Base-by-base conservation (phyloP, 2,113 vertebrate genomes). In the Triplophysa siluroides region DNA sequence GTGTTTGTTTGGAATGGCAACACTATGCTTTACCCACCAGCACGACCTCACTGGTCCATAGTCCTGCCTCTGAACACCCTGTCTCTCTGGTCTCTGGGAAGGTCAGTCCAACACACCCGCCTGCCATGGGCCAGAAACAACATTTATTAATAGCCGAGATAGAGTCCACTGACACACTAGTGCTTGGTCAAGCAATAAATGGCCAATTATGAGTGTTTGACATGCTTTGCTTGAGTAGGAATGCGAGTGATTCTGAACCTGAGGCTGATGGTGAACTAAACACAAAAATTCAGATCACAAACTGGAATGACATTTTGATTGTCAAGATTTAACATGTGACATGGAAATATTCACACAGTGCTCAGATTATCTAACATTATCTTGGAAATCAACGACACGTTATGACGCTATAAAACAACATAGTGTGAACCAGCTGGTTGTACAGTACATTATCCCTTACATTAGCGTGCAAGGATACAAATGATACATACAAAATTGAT, bases 141-240 rank as follows among this genome's bases (percentile, higher is more conserved):
- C 66, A 65, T 85, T 83, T 86, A 87, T 83, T 83, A 87, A 87
- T 83, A 83, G 83, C 47, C 62, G 2, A 24, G 29, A 19, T 38
- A 64, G 62, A 66, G 4, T 11, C 71, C 43, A 11, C 69, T 45
- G 43, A 78, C 58, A 52, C 23, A 52, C 79, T 26, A 61, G 64
- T 33, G 62, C 65, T 78, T 76, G 81, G 83, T 85, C 83, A 86
- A 81, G 80, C 78, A 66, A 74, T 85, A 85, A 87, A 83, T 81
- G 75, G 72, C 75, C 74, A 77, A 74, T 63, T 81, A 52, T 62
- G 82, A 82, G 68, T 77, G 78, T 80, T 73, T 77, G 69, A 79
- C 58, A 66, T 73, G 61, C 33, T 74, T 81, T 82, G 52, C 71
- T 70, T 56, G 56, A 65, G 79, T 70, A 73, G 24, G 56, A 81